These are phyloP conservation scores for Nycteola revayana DNA, from an alignment of 2,888 invertebrate species.

Conservation along the genomic window DNA sequence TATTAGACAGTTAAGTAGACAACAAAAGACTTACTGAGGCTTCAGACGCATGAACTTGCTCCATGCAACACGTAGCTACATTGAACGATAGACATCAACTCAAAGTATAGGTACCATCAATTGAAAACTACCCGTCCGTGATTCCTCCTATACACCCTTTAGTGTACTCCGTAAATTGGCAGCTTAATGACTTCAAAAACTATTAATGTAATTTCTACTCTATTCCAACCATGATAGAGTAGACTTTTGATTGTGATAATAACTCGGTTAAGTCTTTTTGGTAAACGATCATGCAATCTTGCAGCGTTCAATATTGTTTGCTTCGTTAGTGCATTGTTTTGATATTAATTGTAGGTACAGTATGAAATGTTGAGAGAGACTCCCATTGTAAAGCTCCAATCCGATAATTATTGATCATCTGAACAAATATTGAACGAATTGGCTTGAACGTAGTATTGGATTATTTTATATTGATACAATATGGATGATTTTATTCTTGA, in stretches of 20 bases:
- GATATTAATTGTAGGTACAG: conserved; percentile 31
- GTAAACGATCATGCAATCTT: conserved; percentile 9
- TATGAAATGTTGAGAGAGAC: conserved; percentile 22
- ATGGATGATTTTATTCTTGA: not conserved
- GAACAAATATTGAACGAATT: conserved; percentile 10
- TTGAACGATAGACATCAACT: conserved; percentile 51
- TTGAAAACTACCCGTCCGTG: conserved; percentile 63
- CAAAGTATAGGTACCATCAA: conserved; percentile 62
- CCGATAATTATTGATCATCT: conserved; percentile 19
- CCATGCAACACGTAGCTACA: conserved; percentile 25
- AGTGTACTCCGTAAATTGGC: conserved; percentile 24
- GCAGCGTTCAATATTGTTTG: conserved; percentile 50
- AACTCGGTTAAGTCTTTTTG: conserved; percentile 29
- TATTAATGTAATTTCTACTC: conserved; percentile 20
- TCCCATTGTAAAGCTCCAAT: conserved; percentile 18
- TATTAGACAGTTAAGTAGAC: not conserved
- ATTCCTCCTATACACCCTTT: conserved; percentile 45
- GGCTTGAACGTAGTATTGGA: conserved; percentile 13
- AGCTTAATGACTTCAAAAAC: conserved; percentile 34
- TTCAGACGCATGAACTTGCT: conserved; percentile 13
- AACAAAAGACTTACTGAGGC: conserved; percentile 2
- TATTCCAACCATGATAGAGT: conserved; percentile 14
- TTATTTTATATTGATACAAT: conserved; percentile 9
- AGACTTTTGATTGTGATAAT: conserved; percentile 17
- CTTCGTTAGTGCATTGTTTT: conserved; percentile 51